Percentiles rank a stretch among this genome's conserved stretches.
Evolutionary conservation across 2,888 invertebrate species (phyloP).

Genomic region (Cremastobaeus sp.): DNA sequence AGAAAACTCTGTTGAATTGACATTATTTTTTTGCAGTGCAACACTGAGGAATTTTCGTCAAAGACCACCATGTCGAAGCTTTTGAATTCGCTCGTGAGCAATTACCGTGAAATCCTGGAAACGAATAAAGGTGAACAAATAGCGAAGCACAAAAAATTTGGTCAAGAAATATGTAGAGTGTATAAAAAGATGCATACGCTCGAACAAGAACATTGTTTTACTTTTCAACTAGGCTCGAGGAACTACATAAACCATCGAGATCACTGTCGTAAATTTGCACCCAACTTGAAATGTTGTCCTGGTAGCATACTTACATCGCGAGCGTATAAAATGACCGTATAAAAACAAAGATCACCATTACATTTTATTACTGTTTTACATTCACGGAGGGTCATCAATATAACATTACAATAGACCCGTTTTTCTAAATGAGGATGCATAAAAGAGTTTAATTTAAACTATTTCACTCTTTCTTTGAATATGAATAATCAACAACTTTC

Average conservation of each 20-base stretch:
- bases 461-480: no score
- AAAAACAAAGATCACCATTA: constrained; percentile 23
- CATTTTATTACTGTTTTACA: no score
- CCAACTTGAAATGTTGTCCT: constrained; percentile 33
- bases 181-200: constrained; percentile 18
- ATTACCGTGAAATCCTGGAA: constrained; percentile 80
- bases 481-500: no score
- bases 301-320: constrained; percentile 40
- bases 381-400: no score
- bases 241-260: constrained; percentile 31
- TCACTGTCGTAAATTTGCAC: constrained; percentile 39
- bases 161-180: constrained; percentile 40
- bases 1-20: no score
- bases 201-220: constrained; percentile 22
- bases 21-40: constrained; percentile 16
- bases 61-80: constrained; percentile 77
- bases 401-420: no score
- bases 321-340: constrained; percentile 13
- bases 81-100: constrained; percentile 79
- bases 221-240: constrained; percentile 7
- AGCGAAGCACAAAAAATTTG: not conserved
- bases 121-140: constrained; percentile 78
- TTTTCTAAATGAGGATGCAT: no score
- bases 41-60: not conserved
- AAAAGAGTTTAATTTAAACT: no score